These are phyloP conservation scores for Leistus spinibarbis DNA, from an alignment of 2,888 invertebrate species.

Conservation along the genomic window DNA sequence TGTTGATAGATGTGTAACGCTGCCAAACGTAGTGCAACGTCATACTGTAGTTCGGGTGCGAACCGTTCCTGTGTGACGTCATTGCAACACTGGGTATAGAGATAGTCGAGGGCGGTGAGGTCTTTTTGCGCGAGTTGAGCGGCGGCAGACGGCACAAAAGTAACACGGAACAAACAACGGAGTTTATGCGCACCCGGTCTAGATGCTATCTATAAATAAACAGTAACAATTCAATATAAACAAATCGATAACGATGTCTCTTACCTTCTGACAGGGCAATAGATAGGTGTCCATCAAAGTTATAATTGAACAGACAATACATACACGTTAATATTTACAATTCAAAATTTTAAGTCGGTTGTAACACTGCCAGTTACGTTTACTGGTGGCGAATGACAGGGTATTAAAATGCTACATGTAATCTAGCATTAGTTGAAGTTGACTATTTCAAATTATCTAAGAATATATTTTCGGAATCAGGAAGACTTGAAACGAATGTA, in stretches of 20 bases:
- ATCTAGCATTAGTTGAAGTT: too few species aligned
- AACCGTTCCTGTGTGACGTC: slow-evolving; percentile 92
- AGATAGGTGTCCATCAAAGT: background rate
- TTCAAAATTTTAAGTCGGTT: background rate
- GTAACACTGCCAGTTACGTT: too few species aligned
- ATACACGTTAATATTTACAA: background rate
- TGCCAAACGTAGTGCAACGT: slow-evolving; percentile 83
- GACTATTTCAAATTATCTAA: too few species aligned
- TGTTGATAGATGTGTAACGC: slow-evolving; percentile 92
- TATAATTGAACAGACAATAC: background rate
- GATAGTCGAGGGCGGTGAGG: slow-evolving; percentile 84
- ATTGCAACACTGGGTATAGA: slow-evolving; percentile 90
- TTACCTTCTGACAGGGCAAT: slow-evolving; percentile 4
- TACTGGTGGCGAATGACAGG: too few species aligned
- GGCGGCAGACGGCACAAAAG: slow-evolving; percentile 87
- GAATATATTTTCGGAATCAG: too few species aligned
- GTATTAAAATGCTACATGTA: too few species aligned
- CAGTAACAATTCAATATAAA: background rate
- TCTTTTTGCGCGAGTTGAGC: slow-evolving; percentile 83
- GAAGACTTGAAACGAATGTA: too few species aligned
- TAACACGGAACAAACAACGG: slow-evolving; percentile 86
- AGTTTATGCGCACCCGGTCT: slow-evolving; percentile 89
- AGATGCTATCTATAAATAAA: slow-evolving; percentile 76
- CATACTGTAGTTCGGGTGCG: slow-evolving; percentile 87
- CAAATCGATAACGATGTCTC: slow-evolving; percentile 4